phyloP scores from a whole-genome alignment of 2,113 vertebrate species.

The Engystomops pustulosus region DNA sequence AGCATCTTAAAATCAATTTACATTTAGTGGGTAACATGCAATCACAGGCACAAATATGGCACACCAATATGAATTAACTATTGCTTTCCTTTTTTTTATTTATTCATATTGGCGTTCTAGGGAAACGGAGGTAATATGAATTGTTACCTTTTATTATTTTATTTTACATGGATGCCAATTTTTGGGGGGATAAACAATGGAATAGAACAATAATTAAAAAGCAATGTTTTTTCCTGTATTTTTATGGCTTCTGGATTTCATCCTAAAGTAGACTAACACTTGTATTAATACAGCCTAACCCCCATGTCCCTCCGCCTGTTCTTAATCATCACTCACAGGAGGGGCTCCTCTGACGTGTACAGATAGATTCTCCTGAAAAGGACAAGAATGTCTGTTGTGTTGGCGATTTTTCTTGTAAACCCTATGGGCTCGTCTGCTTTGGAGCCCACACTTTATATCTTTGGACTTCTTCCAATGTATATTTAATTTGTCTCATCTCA shows the following conservation, averaged over 20 bases:
- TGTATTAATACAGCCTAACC: slow-evolving; percentile 72
- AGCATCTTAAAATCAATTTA: too few relatives aligned
- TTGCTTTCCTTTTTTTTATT: too few relatives aligned
- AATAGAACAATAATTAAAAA: slow-evolving; percentile 74
- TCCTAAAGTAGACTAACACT: slow-evolving; percentile 73
- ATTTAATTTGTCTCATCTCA: not conserved
- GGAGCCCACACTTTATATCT: not conserved
- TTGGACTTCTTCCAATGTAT: slow-evolving; percentile 12
- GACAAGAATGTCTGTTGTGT: slow-evolving; percentile 64
- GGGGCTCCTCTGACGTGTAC: slow-evolving; percentile 68
- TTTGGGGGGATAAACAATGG: slow-evolving; percentile 72
- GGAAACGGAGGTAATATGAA: too few relatives aligned
- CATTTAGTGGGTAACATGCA: too few relatives aligned
- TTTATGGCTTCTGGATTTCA: slow-evolving; percentile 72
- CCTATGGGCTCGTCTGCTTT: not conserved
- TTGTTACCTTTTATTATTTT: too few relatives aligned
- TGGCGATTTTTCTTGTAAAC: not conserved
- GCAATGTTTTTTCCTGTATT: slow-evolving; percentile 73
- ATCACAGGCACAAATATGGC: too few relatives aligned
- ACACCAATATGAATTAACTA: too few relatives aligned
- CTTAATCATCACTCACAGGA: slow-evolving; percentile 74
- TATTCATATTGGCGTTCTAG: too few relatives aligned
- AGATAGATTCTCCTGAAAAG: slow-evolving; percentile 68
- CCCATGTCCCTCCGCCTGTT: slow-evolving; percentile 73
- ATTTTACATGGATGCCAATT: slow-evolving; percentile 25